These are phyloP conservation scores for Cardiocondyla obscurior DNA, from an alignment of 1,140 invertebrate species.

Conservation along the genomic window DNA sequence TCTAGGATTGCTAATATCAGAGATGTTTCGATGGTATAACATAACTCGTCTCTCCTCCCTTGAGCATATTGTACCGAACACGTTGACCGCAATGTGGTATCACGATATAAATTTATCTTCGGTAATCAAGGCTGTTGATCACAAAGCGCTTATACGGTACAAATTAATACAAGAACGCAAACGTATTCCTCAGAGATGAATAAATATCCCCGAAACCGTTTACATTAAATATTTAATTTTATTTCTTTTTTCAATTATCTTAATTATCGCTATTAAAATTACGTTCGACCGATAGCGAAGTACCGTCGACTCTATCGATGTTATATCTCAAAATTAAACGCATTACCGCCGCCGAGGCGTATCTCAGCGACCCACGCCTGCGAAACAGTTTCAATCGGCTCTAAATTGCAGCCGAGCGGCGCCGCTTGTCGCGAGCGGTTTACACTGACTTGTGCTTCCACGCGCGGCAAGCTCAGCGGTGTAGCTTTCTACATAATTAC, in stretches of 20 bases:
- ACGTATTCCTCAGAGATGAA: background rate
- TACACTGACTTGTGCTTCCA: background rate
- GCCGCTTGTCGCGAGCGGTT: background rate
- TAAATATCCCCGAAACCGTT: background rate
- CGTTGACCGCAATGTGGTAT: background rate
- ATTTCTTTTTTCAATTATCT: no score
- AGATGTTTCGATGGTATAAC: background rate
- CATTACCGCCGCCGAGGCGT: background rate
- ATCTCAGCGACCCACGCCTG: background rate
- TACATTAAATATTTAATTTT: background rate
- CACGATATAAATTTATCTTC: background rate
- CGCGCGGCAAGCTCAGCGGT: background rate
- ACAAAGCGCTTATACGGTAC: background rate
- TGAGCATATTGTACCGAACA: background rate
- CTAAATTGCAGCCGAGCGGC: background rate
- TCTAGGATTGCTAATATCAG: background rate
- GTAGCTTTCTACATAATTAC: slow-evolving; percentile 40
- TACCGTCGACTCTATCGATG: background rate
- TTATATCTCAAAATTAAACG: background rate
- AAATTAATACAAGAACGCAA: background rate
- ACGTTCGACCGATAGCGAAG: no score
- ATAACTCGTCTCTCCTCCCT: background rate
- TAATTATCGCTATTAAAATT: no score
- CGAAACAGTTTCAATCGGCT: background rate
- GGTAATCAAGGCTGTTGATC: background rate